Evolutionary conservation across 2,113 vertebrate genomes (phyloP).

Genomic region (Chamaetylas fuelleborni): DNA sequence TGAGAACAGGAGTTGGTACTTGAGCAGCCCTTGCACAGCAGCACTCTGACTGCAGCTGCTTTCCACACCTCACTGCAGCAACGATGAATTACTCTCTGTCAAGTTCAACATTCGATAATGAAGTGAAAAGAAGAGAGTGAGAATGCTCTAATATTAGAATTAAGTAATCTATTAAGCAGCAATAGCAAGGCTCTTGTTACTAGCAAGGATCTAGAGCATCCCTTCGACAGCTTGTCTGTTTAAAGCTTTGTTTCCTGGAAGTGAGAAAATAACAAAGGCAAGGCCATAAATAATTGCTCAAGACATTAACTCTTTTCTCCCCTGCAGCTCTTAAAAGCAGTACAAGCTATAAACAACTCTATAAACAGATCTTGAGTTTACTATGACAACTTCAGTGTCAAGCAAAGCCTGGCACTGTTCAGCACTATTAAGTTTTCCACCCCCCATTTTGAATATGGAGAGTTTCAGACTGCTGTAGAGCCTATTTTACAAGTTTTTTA

Average conservation of each 20-base stretch:
- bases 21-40: not conserved
- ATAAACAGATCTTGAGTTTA: slow-evolving; percentile 1
- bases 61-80: not conserved
- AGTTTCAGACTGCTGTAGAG: not conserved
- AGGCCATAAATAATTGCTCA: slow-evolving; percentile 5
- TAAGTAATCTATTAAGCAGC: not conserved
- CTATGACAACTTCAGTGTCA: not conserved
- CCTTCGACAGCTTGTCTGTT: not conserved
- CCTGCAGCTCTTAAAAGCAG: slow-evolving; percentile 22
- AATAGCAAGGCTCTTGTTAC: not conserved
- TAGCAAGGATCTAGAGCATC: not conserved
- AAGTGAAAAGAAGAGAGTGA: not conserved
- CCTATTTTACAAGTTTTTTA: not conserved
- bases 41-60: not conserved
- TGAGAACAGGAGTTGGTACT: not conserved
- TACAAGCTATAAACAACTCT: not conserved
- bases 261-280: slow-evolving; percentile 7
- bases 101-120: not conserved
- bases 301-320: slow-evolving; percentile 43
- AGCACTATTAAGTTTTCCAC: not conserved
- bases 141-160: not conserved
- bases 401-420: not conserved
- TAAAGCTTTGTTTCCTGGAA: slow-evolving; percentile 5
- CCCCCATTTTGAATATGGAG: not conserved
- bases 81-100: not conserved